Conservation (phyloP, 2,888 invertebrate genomes). For the Rhorus exstirpatorius region DNA sequence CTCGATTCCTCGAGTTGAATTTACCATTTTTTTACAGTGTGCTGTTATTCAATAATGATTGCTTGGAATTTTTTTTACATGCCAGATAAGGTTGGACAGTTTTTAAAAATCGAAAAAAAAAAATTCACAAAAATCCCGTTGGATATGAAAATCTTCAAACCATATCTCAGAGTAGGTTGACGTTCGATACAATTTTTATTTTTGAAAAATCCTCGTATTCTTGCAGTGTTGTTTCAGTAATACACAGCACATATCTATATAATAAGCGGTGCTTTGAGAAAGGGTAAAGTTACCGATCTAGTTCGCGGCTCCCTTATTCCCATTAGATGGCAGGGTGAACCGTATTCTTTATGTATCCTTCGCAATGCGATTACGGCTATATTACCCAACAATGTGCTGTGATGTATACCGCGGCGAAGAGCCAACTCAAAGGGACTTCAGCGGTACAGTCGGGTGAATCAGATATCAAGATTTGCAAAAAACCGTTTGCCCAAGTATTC, state of each 20-base stretch:
- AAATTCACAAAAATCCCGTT: too few relatives aligned
- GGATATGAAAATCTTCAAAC: too few relatives aligned
- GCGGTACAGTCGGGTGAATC: background rate
- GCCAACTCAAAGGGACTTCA: conserved; percentile 13
- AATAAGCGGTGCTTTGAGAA: conserved; percentile 5
- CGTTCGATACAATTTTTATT: too few relatives aligned
- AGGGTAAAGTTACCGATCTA: conserved; percentile 77
- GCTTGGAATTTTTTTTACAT: too few relatives aligned
- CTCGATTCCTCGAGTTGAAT: too few relatives aligned
- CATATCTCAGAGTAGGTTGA: too few relatives aligned
- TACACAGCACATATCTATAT: conserved; percentile 29
- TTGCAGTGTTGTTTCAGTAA: too few relatives aligned
- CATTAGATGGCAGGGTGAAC: conserved; percentile 82
- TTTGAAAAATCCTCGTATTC: too few relatives aligned
- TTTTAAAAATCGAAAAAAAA: too few relatives aligned
- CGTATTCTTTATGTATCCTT: conserved; percentile 79
- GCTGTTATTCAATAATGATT: too few relatives aligned
- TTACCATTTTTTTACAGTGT: too few relatives aligned
- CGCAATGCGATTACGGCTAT: conserved; percentile 19
- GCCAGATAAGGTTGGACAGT: too few relatives aligned
- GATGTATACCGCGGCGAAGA: conserved; percentile 52
- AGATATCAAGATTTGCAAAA: background rate
- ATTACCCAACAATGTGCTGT: conserved; percentile 31
- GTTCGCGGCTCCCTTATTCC: conserved; percentile 76
- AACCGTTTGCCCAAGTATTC: background rate